phyloP scores from a whole-genome alignment of 2,888 invertebrate genomes.

The Cantharis rustica region DNA sequence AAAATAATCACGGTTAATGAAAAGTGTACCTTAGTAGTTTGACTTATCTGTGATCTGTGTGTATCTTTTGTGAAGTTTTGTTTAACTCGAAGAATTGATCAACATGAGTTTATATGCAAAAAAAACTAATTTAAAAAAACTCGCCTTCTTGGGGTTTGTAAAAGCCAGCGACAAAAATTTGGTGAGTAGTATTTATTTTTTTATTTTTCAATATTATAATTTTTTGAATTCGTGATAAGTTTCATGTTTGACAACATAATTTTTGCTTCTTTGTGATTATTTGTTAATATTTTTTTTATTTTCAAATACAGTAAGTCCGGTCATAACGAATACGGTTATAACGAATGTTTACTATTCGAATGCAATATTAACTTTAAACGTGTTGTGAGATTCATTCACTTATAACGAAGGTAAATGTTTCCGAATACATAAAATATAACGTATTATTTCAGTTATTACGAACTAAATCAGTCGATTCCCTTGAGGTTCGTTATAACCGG shows the following conservation, averaged over 20 bases:
- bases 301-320: too few relatives aligned
- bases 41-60: slow-evolving; percentile 5
- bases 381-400: too few relatives aligned
- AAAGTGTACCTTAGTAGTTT: not conserved
- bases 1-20: slow-evolving; percentile 41
- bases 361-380: too few relatives aligned
- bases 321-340: too few relatives aligned
- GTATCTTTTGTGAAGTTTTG: not conserved
- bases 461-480: too few relatives aligned
- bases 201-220: not conserved
- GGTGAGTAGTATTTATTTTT: slow-evolving; percentile 17
- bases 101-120: slow-evolving; percentile 45
- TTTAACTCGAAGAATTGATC: not conserved
- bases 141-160: slow-evolving; percentile 75
- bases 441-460: too few relatives aligned
- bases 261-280: too few relatives aligned
- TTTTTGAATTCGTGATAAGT: not conserved
- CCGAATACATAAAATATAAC: too few relatives aligned
- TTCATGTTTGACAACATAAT: not conserved
- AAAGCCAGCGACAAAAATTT: slow-evolving; percentile 20
- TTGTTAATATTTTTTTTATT: too few relatives aligned
- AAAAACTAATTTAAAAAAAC: slow-evolving; percentile 68
- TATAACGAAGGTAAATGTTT: too few relatives aligned
- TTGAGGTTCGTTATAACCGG: too few relatives aligned
- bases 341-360: too few relatives aligned